These are phyloP conservation scores for Liposcelis brunnea DNA, from an alignment of 2,888 invertebrate species.

Conservation along the genomic window DNA sequence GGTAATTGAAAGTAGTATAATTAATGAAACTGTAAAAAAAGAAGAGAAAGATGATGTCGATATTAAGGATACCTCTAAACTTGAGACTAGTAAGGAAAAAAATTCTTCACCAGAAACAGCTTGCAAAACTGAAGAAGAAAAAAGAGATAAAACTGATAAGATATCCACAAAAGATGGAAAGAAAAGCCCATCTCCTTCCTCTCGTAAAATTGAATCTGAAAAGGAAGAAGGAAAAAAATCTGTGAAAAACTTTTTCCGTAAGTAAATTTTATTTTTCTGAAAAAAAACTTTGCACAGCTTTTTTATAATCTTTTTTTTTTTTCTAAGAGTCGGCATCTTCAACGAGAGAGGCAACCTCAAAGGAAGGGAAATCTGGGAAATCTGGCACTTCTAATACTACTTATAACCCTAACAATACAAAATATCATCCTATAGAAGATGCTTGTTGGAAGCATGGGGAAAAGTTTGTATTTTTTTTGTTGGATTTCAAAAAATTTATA, in stretches of 20 bases:
- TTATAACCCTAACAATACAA: conserved; percentile 52
- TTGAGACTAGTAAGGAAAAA: conserved; percentile 13
- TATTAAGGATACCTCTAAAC: conserved; percentile 13
- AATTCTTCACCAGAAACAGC: conserved; percentile 21
- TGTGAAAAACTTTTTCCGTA: conserved; percentile 10
- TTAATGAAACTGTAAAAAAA: conserved; percentile 16
- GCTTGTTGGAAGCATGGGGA: conserved; percentile 64
- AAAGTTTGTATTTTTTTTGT: conserved; percentile 33
- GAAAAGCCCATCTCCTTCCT: conserved; percentile 10
- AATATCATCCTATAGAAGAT: conserved; percentile 68
- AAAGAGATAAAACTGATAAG: conserved; percentile 15
- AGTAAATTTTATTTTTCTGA: too few relatives aligned
- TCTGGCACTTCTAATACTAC: conserved; percentile 21
- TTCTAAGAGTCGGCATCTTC: background rate
- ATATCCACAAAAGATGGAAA: conserved; percentile 15
- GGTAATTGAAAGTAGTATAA: conserved; percentile 18
- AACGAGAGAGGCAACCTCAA: conserved; percentile 17
- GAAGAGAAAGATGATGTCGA: conserved; percentile 16
- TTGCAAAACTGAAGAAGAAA: conserved; percentile 14
- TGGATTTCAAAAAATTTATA: background rate
- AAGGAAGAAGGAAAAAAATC: conserved; percentile 16
- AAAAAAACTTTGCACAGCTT: too few relatives aligned
- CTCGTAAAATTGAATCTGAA: conserved; percentile 12
- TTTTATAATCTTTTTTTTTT: background rate
- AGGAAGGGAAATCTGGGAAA: conserved; percentile 5